Base-by-base conservation (phyloP, 2,113 vertebrate species). In the Cricetomys ansorgei region DNA sequence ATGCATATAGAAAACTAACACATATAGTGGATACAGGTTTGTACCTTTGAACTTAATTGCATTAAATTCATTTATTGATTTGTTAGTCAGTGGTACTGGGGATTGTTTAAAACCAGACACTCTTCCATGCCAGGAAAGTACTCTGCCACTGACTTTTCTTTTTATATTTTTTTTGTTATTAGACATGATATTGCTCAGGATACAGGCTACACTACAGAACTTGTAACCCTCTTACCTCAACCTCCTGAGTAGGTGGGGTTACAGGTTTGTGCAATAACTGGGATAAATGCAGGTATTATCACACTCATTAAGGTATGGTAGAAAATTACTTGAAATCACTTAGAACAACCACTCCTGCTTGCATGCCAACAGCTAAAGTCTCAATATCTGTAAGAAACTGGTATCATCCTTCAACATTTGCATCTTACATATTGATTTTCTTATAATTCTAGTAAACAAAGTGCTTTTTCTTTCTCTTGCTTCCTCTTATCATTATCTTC, bases 391-490 rank as follows among this genome's bases (percentile, higher is more conserved):
- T 3, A 87, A 43, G 43, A 96, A 69, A 31, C 19, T 83, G 89
- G 29, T 2, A 43, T 65, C 43, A 92, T 91, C 11, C 67, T 94
- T 50, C 70, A 93, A 45, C 57, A 87, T 89, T 86, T 86, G 92
- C 48, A 31, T 29, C 2, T n/a, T 97, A 90, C 29, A 85, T 85
- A 85, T 69, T 94, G 15, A 92, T 10, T 80, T 7, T 88, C 40
- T 94, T 11, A 62, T 31, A 83, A 10, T 31, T 92, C 27, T 45
- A 65, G 53, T 86, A 13, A 80, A 81, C 19, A 89, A 48, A 94
- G 3, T 2, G 17, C 31, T 80, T 4, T 93, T 27, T 48, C 17
- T 83, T 17, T 53, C 5, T n/a, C 37, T 43, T 40, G 17, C 2
- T 73, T 2, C 48, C 34, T 89, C 43, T 34, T 11, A 34, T 31